Conservation (phyloP, 2,888 invertebrate species). For the Epirrhoe alternata region DNA sequence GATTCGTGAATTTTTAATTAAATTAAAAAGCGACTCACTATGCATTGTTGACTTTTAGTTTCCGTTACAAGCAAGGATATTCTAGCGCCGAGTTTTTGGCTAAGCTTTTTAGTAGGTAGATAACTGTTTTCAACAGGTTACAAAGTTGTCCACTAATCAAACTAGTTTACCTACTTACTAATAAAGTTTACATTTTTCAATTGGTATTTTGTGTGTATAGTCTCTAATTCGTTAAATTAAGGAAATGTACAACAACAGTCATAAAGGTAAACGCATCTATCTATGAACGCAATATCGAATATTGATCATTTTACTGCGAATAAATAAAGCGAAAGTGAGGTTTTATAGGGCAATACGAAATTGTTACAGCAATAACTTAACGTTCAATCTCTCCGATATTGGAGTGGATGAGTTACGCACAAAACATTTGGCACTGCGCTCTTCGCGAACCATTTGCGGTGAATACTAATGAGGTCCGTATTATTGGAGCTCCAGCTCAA, state of each 20-base stretch:
- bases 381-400: constrained; percentile 77
- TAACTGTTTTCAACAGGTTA: neutral
- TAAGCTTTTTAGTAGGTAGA: neutral
- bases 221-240: neutral
- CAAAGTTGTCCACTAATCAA: too few relatives aligned
- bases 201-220: neutral
- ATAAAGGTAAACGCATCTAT: constrained; percentile 53
- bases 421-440: constrained; percentile 66
- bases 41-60: constrained; percentile 8
- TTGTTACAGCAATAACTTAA: constrained; percentile 81
- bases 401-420: constrained; percentile 77
- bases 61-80: neutral
- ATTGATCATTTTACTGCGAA: constrained; percentile 81
- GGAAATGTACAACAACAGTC: neutral
- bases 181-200: neutral
- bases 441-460: constrained; percentile 54
- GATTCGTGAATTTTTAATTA: constrained; percentile 28
- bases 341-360: constrained; percentile 82
- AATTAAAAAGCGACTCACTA: constrained; percentile 35
- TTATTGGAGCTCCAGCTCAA: constrained; percentile 45
- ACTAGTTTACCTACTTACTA: too few relatives aligned
- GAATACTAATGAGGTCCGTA: constrained; percentile 63
- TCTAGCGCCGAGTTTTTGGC: neutral
- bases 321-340: constrained; percentile 81
- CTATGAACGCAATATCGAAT: constrained; percentile 74